A percentile compares a stretch with the other conserved stretches of the same genome.
These are phyloP conservation scores for Cabera pusaria DNA, from an alignment of 2,888 invertebrate genomes.

Conservation along the genomic window DNA sequence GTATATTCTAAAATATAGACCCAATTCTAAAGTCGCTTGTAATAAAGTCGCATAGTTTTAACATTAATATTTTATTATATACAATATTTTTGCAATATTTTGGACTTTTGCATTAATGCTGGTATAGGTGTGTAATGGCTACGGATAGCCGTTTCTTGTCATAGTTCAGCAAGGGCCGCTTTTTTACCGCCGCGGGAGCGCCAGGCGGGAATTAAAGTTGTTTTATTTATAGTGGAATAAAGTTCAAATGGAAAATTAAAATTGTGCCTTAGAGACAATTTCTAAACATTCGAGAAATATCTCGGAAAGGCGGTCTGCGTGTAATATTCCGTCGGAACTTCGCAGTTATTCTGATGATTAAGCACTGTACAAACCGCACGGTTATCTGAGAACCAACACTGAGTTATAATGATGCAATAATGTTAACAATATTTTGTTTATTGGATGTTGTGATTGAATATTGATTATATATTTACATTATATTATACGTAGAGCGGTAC, in stretches of 20 bases:
- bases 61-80: slow-evolving; percentile 36
- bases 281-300: slow-evolving; percentile 50
- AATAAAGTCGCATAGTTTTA: slow-evolving; percentile 33
- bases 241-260: slow-evolving; percentile 78
- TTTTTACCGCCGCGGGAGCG: slow-evolving; percentile 1
- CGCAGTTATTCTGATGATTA: slow-evolving; percentile 45
- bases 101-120: slow-evolving; percentile 35
- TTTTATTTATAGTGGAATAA: slow-evolving; percentile 73
- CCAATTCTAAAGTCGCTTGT: slow-evolving; percentile 41
- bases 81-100: slow-evolving; percentile 47
- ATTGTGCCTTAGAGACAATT: slow-evolving; percentile 80
- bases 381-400: slow-evolving; percentile 51
- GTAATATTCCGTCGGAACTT: slow-evolving; percentile 40
- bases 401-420: slow-evolving; percentile 72
- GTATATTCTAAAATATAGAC: slow-evolving; percentile 32
- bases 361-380: slow-evolving; percentile 68
- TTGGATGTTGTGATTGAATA: slow-evolving; percentile 73
- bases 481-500: slow-evolving; percentile 68
- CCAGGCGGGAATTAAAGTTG: slow-evolving; percentile 60
- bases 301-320: slow-evolving; percentile 41
- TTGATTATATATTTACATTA: slow-evolving; percentile 67
- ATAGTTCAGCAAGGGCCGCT: slow-evolving; percentile 1
- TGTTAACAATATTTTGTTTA: slow-evolving; percentile 69
- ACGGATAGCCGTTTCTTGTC: slow-evolving; percentile 14
- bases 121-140: slow-evolving; percentile 31